phyloP scores from a whole-genome alignment of 23 tunicate genomes.

The Corella eumyota region DNA sequence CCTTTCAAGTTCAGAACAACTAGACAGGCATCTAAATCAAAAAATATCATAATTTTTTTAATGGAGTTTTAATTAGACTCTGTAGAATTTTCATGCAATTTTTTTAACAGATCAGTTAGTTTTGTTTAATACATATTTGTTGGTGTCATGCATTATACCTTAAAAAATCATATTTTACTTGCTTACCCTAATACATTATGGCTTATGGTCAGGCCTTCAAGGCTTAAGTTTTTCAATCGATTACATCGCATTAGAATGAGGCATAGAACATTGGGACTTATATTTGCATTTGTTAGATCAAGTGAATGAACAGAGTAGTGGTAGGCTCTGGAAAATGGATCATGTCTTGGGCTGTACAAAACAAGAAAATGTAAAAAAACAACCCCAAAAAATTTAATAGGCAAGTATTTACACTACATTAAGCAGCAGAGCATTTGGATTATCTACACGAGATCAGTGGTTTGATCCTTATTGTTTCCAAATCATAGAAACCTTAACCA shows the following conservation, averaged over 20 bases:
- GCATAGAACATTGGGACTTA: constrained; percentile 49
- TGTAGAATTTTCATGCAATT: no score
- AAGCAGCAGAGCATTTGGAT: no score
- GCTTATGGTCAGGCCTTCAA: constrained; percentile 60
- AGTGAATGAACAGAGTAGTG: constrained; percentile 60
- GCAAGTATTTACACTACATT: no score
- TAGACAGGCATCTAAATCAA: constrained; percentile 44
- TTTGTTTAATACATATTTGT: no score
- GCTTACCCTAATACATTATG: constrained; percentile 75
- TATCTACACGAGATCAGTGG: no score
- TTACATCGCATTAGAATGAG: constrained; percentile 54
- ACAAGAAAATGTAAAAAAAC: not conserved
- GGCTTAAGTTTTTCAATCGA: constrained; percentile 42
- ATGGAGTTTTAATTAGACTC: no score
- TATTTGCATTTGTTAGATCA: constrained; percentile 77
- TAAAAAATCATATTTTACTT: no score
- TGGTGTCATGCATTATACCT: no score
- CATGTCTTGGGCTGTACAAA: constrained; percentile 35
- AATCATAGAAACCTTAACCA: no score
- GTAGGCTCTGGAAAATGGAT: constrained; percentile 75
- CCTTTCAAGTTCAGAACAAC: constrained; percentile 23
- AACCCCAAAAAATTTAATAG: no score
- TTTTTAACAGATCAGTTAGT: no score
- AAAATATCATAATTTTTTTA: not conserved
- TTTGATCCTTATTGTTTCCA: no score